Conservation (phyloP, 2,797 vertebrate species). For the Arctocebus calabarensis region DNA sequence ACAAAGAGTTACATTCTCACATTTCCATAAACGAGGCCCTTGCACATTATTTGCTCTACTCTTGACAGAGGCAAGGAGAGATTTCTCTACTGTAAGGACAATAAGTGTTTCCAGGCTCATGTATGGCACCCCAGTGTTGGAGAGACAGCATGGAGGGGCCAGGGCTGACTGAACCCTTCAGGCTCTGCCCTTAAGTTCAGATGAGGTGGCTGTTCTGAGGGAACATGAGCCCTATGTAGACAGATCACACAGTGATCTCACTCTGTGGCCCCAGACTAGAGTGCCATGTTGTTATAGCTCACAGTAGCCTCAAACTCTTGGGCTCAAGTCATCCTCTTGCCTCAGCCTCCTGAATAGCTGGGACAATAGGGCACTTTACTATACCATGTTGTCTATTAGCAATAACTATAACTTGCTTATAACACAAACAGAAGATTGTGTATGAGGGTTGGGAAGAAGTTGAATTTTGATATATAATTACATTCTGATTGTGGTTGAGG, state of each 20-base stretch:
- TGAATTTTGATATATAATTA: neutral
- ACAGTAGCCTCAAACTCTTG: too few species aligned
- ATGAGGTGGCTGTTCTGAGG: neutral
- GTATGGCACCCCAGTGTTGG: neutral
- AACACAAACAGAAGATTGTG: neutral
- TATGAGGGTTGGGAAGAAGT: neutral
- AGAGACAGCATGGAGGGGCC: neutral
- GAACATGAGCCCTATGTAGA: neutral
- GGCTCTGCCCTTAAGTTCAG: neutral
- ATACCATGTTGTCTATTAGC: neutral
- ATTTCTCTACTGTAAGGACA: neutral
- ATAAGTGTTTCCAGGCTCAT: accelerated
- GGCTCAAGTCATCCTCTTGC: too few species aligned
- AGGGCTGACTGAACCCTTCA: neutral
- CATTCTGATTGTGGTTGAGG: neutral
- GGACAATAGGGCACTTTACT: neutral
- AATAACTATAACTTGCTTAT: neutral
- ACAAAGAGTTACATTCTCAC: neutral
- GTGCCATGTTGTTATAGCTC: too few species aligned
- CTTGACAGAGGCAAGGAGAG: neutral
- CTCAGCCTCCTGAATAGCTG: too few species aligned
- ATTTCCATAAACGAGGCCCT: neutral
- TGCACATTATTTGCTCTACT: neutral
- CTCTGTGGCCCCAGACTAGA: too few species aligned
- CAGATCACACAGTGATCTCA: too few species aligned